Evolutionary conservation across 2,113 vertebrate species (phyloP), one percentile per base, ranked within the genome.

Genomic region (Eira barbara): DNA sequence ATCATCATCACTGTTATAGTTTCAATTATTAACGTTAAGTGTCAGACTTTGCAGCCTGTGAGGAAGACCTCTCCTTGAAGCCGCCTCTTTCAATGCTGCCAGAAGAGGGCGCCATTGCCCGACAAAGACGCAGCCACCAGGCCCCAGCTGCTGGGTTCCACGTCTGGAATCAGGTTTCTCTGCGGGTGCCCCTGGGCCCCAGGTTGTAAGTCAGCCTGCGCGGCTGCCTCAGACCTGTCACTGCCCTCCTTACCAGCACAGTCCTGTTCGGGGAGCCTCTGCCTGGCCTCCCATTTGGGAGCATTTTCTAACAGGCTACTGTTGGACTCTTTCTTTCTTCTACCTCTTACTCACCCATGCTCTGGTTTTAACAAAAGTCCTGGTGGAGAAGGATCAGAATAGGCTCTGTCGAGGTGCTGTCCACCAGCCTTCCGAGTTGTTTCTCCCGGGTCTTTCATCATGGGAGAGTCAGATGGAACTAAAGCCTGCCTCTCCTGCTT

Each of bases 61-160:
- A 39, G 9, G 0, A 45, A 34, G 17, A 29, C 10, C 3, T 55
- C 39, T 82, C 12, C 18, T 87, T 31, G 14, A 63, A 91, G 47
- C 3, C 1, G 52, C 42, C 0, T 69, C 42, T 39, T 59, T 89
- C 11, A 1, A 1, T 52, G 47, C 11, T 14, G 83, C 96, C 97
- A 95, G 89, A 39, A 97, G 98, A 95, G 98, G 94, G 95, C 74
- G 21, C 86, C 63, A 31, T 84, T 91, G 95, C 45, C 95, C 29
- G 79, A 59, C 31, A 29, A 55, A 97, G 73, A 42, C 9, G 31
- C 20, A 2, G 39, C 63, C 42, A 1, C 31, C 21, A 1, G 15
- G 15, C 17, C 65, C 34, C 34, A 69, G 34, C 18, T 4, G 1
- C 67, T 0, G 3, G 0, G 3, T 20, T 21, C 7, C 0, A 2